Conservation (phyloP, 2,797 vertebrate species). For the Allobates femoralis region DNA sequence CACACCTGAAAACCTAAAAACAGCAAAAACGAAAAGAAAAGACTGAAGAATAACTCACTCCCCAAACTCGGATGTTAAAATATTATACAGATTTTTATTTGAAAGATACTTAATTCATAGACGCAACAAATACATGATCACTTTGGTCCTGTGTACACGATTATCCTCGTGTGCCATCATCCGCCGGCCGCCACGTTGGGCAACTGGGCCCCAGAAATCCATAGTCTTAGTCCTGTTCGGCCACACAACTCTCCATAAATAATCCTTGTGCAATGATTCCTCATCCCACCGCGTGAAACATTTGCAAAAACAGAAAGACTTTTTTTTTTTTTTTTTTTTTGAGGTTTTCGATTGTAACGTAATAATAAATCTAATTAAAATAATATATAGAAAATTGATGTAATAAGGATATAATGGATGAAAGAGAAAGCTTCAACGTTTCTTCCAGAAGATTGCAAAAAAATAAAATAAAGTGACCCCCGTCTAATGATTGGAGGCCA, state of each 20-base stretch:
- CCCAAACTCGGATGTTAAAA: conserved; percentile 30
- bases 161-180: neutral
- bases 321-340: neutral
- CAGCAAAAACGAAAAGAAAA: neutral
- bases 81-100: conserved; percentile 60
- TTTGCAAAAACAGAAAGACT: conserved; percentile 19
- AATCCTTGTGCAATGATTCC: conserved; percentile 33
- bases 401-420: conserved; percentile 32
- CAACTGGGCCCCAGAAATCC: neutral
- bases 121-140: conserved; percentile 23
- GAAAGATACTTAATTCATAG: conserved; percentile 48
- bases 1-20: no score
- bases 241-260: conserved; percentile 14
- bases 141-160: conserved; percentile 40
- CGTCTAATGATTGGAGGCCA: neutral
- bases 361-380: conserved; percentile 48
- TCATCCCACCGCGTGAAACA: neutral
- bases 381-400: conserved; percentile 40
- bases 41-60: neutral
- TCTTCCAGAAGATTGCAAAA: neutral
- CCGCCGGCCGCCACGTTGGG: neutral
- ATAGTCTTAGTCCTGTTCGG: neutral
- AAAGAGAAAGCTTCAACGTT: neutral
- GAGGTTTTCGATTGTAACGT: conserved; percentile 37
- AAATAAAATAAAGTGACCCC: neutral